Evolutionary conservation across 2,113 vertebrate genomes (phyloP).

Genomic region (Myiagra hebetior): DNA sequence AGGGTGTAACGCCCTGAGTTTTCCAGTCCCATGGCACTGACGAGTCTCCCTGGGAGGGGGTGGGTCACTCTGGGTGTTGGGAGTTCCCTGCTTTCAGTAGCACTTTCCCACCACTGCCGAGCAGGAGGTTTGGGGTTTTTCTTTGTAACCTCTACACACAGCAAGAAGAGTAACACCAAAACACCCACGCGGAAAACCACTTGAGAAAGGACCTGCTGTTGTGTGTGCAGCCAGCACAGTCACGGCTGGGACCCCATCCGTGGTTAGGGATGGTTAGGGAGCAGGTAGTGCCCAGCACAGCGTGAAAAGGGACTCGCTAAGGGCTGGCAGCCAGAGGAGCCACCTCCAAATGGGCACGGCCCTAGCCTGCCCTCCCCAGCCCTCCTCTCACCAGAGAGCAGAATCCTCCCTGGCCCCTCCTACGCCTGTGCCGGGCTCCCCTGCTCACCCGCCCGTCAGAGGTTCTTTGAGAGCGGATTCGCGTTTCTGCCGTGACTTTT

Average conservation of each 20-base stretch:
- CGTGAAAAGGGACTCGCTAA: rapidly evolving
- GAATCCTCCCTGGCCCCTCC: background rate
- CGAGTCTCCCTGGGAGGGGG: rapidly evolving
- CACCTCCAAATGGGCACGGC: background rate
- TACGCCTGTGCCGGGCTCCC: background rate
- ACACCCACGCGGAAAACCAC: background rate
- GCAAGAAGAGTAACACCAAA: background rate
- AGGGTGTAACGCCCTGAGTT: background rate
- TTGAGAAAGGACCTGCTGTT: background rate
- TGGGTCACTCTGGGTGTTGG: background rate
- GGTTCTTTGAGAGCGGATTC: background rate
- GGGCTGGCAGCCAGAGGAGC: background rate
- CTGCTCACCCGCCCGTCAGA: background rate
- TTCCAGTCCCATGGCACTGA: background rate
- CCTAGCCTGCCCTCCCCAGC: background rate
- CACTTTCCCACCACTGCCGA: background rate
- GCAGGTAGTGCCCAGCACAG: background rate
- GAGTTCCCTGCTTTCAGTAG: background rate
- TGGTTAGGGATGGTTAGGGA: background rate
- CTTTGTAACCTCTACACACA: background rate
- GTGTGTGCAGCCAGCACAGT: rapidly evolving
- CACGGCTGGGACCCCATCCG: background rate
- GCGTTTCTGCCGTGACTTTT: background rate
- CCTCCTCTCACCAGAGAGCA: background rate
- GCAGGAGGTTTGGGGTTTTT: background rate